Percentiles rank a stretch among this genome's conserved stretches.
phyloP scores from a whole-genome alignment of 2,797 vertebrate species.

The Tinamus major region DNA sequence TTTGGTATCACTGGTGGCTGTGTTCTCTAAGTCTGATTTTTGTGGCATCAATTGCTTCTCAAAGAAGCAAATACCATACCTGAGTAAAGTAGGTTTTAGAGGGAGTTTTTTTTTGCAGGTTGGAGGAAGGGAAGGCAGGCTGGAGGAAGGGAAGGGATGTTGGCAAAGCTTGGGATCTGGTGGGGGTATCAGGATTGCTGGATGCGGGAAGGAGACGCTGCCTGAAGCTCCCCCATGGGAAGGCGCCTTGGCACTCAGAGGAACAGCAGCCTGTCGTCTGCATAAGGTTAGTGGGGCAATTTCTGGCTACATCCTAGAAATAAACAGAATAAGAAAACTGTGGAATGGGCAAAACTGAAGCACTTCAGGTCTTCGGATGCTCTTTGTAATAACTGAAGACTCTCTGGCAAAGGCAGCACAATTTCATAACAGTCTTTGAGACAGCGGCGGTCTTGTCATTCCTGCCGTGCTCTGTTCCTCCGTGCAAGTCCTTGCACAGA shows the following conservation, averaged over 20 bases:
- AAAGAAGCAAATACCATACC: fast-evolving
- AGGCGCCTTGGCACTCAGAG: neutral
- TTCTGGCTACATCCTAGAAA: neutral
- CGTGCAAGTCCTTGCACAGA: neutral
- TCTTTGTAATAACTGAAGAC: no score
- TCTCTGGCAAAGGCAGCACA: no score
- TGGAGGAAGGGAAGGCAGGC: neutral
- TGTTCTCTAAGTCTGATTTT: fast-evolving
- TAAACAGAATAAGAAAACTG: neutral
- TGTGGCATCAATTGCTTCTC: neutral
- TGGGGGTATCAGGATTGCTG: neutral
- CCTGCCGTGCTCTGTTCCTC: no score
- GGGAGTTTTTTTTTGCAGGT: neutral
- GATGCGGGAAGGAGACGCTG: neutral
- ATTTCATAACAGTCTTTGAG: no score
- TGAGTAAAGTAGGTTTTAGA: neutral
- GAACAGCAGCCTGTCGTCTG: neutral
- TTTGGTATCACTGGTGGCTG: fast-evolving
- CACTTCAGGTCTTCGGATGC: neutral
- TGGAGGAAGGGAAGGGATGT: neutral
- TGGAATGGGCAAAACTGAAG: neutral
- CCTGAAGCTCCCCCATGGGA: neutral
- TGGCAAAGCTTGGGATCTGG: neutral
- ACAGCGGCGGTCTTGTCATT: no score
- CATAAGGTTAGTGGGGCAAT: neutral